Base-by-base conservation (phyloP, 2,797 vertebrate species). In the Eidolon dupreanum region DNA sequence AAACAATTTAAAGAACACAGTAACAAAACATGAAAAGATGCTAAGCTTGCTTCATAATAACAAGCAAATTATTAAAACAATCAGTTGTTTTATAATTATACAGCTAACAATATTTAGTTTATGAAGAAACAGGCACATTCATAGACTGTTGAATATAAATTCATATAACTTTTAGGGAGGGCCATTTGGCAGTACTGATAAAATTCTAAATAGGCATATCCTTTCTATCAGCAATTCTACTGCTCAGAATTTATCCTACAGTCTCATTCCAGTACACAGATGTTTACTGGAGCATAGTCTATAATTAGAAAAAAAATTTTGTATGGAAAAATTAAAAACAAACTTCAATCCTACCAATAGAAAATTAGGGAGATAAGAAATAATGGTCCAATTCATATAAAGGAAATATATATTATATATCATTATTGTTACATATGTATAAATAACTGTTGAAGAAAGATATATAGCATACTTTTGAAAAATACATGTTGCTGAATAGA, bases 1-100 rank as follows among this genome's bases (percentile, higher is more conserved):
- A 77, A 94, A 33, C 13, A 92, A 94, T 71, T 92, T 53, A 92
- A 49, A 97, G 73, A 93, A 86, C 8, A 89, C 19, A 96, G 73
- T 17, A 4, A 81, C 13, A 16, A 94, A 92, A 74, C 31, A 70
- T 78, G 57, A 92, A 87, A 96, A 87, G 57, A 63, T 83, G 26
- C 20, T 90, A 9, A 89, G n/a, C 7, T 97, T 68, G 26, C 73
- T 11, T 90, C 81, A 92, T 38, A 92, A 83, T 77, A 38, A 92
- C 71, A 46, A 90, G 26, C 15, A 66, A 84, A 70, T 87, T 75
- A 85, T 57, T 38, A 61, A 63, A 75, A 74, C 43, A 90, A 57
- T 31, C n/a, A 70, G 28, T 81, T 68, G 85, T 91, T 73, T 90
- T 92, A 93, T 89, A 96, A 87, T 87, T 93, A 75, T 19, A 43